Evolutionary conservation across 2,888 invertebrate genomes (phyloP), one percentile per base, ranked within the genome.

Genomic region (Microctonus hyperodae): DNA sequence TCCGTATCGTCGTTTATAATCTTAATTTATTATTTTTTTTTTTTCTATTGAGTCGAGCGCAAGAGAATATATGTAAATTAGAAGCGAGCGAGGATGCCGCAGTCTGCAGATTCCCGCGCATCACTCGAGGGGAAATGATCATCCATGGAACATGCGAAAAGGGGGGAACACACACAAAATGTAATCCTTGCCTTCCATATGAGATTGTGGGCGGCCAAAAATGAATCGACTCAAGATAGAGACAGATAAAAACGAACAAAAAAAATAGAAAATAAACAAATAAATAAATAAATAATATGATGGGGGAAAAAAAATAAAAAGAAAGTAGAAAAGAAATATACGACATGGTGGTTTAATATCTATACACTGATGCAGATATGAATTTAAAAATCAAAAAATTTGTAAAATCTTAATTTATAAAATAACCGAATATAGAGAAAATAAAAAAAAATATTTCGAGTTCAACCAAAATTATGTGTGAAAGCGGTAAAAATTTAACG

Each of bases 21-120:
- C n/a, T n/a, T n/a, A n/a, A n/a, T n/a, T 65, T 20, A 22, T 66
- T 35, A 16, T 20, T 20, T 33, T 22, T 35, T 44, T 23, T 40
- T 33, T 55, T 53, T 13, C 5, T 23, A 50, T 53, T 33, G n/a
- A 60, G 59, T 20, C 22, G 37, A 23, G 23, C 23, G 23, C 25
- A 13, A 16, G 16, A 72, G 79, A 78, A 78, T 82, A 81, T 81
- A 82, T 82, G 83, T 79, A 82, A 82, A 82, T 82, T 79, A 69
- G 69, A 16, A 20, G 55, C 51, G 64, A n/a, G 59, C 28, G 44
- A 58, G 58, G 37, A 35, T 62, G 35, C 51, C 35, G 37, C 37
- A 57, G 22, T 44, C 55, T 44, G 35, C 44, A 58, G 35, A 65
- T 57, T 62, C 59, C 57, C 31, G 60, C 59, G 23, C 23, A 68